Conservation (phyloP, 2,888 invertebrate genomes). For the Pammene fasciana region DNA sequence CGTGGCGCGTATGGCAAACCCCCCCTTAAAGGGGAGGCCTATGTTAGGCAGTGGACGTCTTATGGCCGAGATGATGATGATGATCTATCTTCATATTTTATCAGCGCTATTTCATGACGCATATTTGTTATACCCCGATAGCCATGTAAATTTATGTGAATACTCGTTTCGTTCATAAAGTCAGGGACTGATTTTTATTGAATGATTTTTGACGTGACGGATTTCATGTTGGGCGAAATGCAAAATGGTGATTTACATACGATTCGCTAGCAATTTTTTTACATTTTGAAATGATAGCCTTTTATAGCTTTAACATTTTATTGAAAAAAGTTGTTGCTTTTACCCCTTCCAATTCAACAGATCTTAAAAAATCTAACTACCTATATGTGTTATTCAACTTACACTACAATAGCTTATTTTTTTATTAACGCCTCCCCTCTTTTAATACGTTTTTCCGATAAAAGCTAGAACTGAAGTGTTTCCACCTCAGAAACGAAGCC, state of each 20-base stretch:
- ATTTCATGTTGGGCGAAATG: conserved; percentile 27
- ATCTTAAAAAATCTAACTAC: no score
- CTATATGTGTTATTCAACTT: no score
- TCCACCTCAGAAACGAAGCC: no score
- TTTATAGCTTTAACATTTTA: conserved; percentile 3
- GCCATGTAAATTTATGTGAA: conserved; percentile 34
- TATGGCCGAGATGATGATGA: no score
- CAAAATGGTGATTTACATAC: conserved; percentile 35
- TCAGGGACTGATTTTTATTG: conserved; percentile 26
- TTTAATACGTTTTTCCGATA: no score
- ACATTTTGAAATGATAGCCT: conserved; percentile 3
- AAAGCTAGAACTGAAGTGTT: no score
- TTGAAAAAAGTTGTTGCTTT: neutral
- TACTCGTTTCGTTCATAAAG: conserved; percentile 16
- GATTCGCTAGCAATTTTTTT: conserved; percentile 2
- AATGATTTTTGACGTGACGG: conserved; percentile 29
- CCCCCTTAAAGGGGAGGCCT: no score
- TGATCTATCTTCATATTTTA: conserved; percentile 17
- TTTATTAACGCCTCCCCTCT: no score
- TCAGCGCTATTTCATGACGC: neutral
- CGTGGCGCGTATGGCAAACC: no score
- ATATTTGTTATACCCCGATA: conserved; percentile 17
- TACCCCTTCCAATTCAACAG: no score
- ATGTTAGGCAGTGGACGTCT: no score
- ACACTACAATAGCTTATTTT: no score